Percentiles rank a stretch among this genome's conserved stretches.
Conservation (phyloP, 92 coral and sea anemone species). For the Zoanthus gigantus region DNA sequence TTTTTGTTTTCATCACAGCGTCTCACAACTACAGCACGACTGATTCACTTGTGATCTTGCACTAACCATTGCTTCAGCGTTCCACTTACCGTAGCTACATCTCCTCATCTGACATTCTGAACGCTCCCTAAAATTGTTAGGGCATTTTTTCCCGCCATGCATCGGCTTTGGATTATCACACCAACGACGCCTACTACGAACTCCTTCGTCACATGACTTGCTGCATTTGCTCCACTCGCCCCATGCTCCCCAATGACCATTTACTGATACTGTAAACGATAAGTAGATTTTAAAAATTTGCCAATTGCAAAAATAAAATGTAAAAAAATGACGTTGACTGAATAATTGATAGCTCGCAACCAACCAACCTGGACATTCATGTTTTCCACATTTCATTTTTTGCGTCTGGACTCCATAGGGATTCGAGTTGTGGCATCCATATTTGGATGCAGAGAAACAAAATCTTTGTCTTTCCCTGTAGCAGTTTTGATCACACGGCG, state of each 20-base stretch:
- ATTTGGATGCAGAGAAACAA: constrained; percentile 34
- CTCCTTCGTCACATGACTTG: constrained; percentile 61
- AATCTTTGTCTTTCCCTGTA: constrained; percentile 60
- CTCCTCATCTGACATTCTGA: constrained; percentile 56
- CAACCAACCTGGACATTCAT: constrained; percentile 52
- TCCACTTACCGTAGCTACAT: constrained; percentile 54
- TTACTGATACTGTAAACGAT: constrained; percentile 25
- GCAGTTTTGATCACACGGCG: constrained; percentile 57
- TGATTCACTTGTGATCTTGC: not conserved
- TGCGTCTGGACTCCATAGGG: constrained; percentile 53
- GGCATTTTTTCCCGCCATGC: constrained; percentile 51
- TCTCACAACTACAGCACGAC: not conserved
- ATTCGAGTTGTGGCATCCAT: constrained; percentile 41
- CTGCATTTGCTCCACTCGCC: constrained; percentile 53
- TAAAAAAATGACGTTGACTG: not conserved
- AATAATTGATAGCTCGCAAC: not conserved
- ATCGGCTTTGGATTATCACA: constrained; percentile 52
- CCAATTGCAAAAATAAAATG: not conserved
- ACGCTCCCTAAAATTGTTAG: constrained; percentile 34
- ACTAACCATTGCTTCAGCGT: no score
- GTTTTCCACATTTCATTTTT: constrained; percentile 32
- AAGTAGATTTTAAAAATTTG: not conserved
- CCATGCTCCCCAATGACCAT: constrained; percentile 65
- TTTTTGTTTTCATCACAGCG: no score
- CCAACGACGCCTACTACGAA: constrained; percentile 38